Conservation (phyloP, 2,113 vertebrate genomes). For the Sceloporus tristichus region DNA sequence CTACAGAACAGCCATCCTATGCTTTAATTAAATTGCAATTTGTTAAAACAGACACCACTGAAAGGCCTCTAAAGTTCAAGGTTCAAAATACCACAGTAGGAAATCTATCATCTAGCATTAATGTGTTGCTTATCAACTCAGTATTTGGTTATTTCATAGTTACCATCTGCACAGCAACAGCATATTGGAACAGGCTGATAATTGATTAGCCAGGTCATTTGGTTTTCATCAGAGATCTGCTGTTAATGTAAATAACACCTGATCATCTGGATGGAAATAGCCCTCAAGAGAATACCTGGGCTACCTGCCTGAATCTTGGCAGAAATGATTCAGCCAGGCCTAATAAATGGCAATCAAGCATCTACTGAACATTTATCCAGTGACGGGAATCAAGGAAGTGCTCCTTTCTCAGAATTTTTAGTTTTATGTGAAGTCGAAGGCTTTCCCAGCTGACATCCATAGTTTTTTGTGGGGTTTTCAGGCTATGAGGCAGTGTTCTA, state of each 20-base stretch:
- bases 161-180: background rate
- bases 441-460: too few relatives aligned
- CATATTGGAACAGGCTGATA: slow-evolving; percentile 5
- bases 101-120: background rate
- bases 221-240: slow-evolving; percentile 1
- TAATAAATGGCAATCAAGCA: slow-evolving; percentile 17
- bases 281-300: slow-evolving; percentile 16
- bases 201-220: slow-evolving; percentile 6
- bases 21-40: background rate
- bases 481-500: too few relatives aligned
- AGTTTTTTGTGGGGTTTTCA: too few relatives aligned
- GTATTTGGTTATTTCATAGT: background rate
- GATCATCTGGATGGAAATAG: slow-evolving; percentile 21
- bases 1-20: background rate
- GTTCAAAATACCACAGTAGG: background rate
- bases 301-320: slow-evolving; percentile 21
- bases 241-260: slow-evolving; percentile 20
- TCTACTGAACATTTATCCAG: background rate
- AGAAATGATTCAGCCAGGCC: slow-evolving; percentile 2
- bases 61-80: background rate
- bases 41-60: too few relatives aligned
- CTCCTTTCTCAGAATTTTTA: background rate
- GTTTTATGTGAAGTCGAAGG: background rate
- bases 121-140: background rate
- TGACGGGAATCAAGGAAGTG: background rate